Conservation (phyloP, 2,888 invertebrate genomes). For the Aradus depressus region DNA sequence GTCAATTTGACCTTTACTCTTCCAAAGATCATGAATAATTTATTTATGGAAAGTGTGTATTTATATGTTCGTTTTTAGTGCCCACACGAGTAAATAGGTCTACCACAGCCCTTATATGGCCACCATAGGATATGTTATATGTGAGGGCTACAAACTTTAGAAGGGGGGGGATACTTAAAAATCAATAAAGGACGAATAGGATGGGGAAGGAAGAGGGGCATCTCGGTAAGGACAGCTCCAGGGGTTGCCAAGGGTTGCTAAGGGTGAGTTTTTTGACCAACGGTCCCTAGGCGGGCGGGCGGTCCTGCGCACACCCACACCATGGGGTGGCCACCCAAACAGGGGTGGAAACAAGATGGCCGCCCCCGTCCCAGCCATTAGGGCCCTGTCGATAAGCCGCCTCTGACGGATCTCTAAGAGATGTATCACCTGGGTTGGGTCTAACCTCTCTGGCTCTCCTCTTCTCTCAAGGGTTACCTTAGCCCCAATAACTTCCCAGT, state of each 20-base stretch:
- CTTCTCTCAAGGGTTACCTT: too few species aligned
- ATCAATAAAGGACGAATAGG: constrained; percentile 5
- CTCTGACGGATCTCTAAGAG: constrained; percentile 8
- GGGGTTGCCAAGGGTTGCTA: constrained; percentile 14
- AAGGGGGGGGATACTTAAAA: background rate
- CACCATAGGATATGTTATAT: too few species aligned
- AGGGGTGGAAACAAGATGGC: constrained; percentile 26
- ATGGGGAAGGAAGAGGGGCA: constrained; percentile 16
- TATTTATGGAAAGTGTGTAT: too few species aligned
- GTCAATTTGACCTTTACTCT: too few species aligned
- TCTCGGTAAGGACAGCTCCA: constrained; percentile 19
- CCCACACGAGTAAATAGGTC: too few species aligned
- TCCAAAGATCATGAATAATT: too few species aligned
- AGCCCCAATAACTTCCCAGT: too few species aligned
- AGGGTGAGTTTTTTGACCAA: constrained; percentile 29
- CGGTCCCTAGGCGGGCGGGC: constrained; percentile 18
- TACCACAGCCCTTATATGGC: too few species aligned
- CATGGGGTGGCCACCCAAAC: constrained; percentile 8
- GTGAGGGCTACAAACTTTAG: too few species aligned
- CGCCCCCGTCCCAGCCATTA: constrained; percentile 28
- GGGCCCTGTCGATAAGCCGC: constrained; percentile 19
- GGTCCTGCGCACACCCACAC: constrained; percentile 20
- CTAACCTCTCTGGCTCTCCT: too few species aligned
- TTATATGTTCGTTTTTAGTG: too few species aligned
- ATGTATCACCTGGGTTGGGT: constrained; percentile 17